Percentiles rank a stretch among this genome's conserved stretches.
phyloP scores from a whole-genome alignment of 2,888 invertebrate genomes.

The Plebejus argus region DNA sequence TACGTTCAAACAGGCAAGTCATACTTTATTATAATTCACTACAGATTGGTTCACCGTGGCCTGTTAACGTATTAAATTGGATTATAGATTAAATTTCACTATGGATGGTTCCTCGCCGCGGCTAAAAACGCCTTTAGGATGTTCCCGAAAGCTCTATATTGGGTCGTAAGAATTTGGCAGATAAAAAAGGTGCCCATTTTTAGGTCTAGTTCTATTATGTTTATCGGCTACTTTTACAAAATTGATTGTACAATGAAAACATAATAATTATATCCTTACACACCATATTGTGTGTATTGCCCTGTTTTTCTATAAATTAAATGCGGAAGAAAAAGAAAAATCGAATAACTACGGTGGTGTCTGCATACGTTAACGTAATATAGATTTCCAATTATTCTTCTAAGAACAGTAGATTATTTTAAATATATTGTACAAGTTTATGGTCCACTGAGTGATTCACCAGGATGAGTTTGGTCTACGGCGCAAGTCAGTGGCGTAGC shows the following conservation, averaged over 20 bases:
- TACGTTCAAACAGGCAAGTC: conserved; percentile 35
- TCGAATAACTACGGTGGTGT: not conserved
- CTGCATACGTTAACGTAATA: not conserved
- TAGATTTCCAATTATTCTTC: conserved; percentile 3
- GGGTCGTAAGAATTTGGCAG: too few species aligned
- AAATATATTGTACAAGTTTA: conserved; percentile 25
- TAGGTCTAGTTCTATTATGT: not conserved
- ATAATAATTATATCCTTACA: not conserved
- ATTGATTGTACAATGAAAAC: not conserved
- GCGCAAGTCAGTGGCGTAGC: conserved; percentile 11
- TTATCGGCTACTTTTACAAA: not conserved
- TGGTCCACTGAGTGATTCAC: not conserved
- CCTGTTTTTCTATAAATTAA: not conserved
- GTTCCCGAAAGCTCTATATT: not conserved
- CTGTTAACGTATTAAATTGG: conserved; percentile 33
- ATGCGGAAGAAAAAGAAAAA: not conserved
- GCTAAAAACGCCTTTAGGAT: not conserved
- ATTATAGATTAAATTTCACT: conserved; percentile 34
- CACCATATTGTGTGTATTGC: not conserved
- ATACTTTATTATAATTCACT: conserved; percentile 36
- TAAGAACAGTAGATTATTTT: not conserved
- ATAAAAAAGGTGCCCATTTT: too few species aligned
- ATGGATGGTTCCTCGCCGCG: not conserved
- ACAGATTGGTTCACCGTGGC: conserved; percentile 31
- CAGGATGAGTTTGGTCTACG: not conserved